Base-by-base conservation (phyloP, 1,140 invertebrate genomes). In the Rhagoletis zephyria region DNA sequence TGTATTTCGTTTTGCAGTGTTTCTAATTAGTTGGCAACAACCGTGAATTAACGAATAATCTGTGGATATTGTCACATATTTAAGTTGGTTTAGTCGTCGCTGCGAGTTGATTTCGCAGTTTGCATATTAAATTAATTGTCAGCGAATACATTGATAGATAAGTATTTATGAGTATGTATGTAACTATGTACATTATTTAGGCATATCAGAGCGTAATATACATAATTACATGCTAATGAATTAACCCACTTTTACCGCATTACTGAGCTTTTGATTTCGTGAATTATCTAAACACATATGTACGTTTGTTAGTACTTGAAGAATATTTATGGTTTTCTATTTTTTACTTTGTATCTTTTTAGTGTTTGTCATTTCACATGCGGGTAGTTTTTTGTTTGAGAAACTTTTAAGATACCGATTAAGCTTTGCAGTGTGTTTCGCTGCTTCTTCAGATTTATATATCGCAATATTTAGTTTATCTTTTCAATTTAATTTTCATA, bases 81-180 rank as follows among this genome's bases (percentile, higher is more conserved):
- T 67, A 7, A 40, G 10, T 74, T 67, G 30, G 64, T 19, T 40
- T 67, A 19, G 64, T 67, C 30, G 64, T 16, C 67, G 67, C 42
- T 1, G 67, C 40, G 67, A 74, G 67, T 45, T 74, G 67, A 74
- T 74, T 74, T 45, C 67, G 67, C 67, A 74, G 40, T 74, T 74
- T 74, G 67, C 42, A 74, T 74, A 74, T 74, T 74, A 74, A 74
- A 48, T 6, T 9, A 48, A 74, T 45, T 45, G 67, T 74, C 40
- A 45, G 67, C 40, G 67, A 48, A 74, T n/a, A 16, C 16, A 45
- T 48, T 48, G 67, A 45, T 74, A 74, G 67, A 74, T 74, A 74
- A 74, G 45, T 42, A n/a, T 30, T 30, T 30, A 30, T 30, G 30
- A 30, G 30, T 0, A 30, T 30, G 30, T 30, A 30, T 30, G 30